Evolutionary conservation across 2,113 vertebrate genomes (phyloP), one percentile per base, ranked within the genome.

Genomic region (Amblyornis subalaris): DNA sequence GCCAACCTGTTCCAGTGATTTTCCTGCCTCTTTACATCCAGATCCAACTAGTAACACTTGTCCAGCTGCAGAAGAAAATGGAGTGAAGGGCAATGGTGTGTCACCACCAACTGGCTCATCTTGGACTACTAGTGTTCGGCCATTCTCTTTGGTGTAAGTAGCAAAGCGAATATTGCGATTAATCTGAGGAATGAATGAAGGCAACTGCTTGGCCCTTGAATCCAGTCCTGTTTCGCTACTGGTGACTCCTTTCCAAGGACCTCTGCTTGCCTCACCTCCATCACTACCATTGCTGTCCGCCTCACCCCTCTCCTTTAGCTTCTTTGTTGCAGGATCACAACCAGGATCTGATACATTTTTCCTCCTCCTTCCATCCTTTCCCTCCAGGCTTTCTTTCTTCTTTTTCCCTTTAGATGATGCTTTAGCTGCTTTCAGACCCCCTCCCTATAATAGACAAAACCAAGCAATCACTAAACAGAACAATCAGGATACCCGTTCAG

Each of bases 131-230:
- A 98, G 94, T 18, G 98, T 97, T 79, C 98, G 98, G 70, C 99
- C 99, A 48, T 99, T 99, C 98, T 99, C 99, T 98, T 99, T 99
- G 96, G 99, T 98, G 93, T 98, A 98, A 91, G 98, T 97, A 66
- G 98, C 98, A 98, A 99, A 97, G 83, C 98, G 97, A 94, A 98
- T 97, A 94, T 96, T 98, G 89, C 98, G 98, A 91, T 98, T 99
- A 92, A 99, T 98, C 97, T 98, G 98, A 94, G 98, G 98, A 96
- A 96, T 90, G 97, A 95, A 98, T 5, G 96, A 96, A 94, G 98
- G 97, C 95, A 94, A 96, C 94, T 98, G 98, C 89, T 98, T 98
- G 97, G 97, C 70, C 96, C 98, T 97, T 75, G 98, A 86, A 92
- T 98, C 98, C 90, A 96, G 94, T 84, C 97, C 95, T 79, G 95